Conservation (phyloP, 2,888 invertebrate genomes). For the Nomada ruficornis region DNA sequence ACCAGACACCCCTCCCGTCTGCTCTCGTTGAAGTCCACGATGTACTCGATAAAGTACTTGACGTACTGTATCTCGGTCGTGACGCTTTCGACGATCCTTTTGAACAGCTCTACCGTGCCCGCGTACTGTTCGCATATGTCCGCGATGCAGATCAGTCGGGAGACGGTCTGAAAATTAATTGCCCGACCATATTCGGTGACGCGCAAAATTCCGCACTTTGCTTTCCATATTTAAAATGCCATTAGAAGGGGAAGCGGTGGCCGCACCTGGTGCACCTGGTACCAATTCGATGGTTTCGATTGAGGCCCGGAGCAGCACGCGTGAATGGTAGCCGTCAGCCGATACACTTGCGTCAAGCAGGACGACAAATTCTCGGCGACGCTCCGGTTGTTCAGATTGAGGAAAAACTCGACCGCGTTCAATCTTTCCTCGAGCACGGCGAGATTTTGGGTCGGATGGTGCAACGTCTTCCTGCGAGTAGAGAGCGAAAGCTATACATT, state of each 20-base stretch:
- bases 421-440: conserved; percentile 87
- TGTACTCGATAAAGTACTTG: conserved; percentile 89
- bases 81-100: conserved; percentile 80
- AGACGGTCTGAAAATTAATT: conserved; percentile 69
- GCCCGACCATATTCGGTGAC: background rate
- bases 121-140: conserved; percentile 73
- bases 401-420: conserved; percentile 89
- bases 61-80: conserved; percentile 86
- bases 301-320: conserved; percentile 74
- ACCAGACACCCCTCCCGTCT: conserved; percentile 88
- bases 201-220: too few relatives aligned
- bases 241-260: too few relatives aligned
- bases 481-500: background rate
- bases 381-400: conserved; percentile 87
- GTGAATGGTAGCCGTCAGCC: conserved; percentile 70
- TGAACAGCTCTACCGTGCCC: conserved; percentile 66
- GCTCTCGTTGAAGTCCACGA: conserved; percentile 89
- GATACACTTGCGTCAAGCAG: conserved; percentile 72
- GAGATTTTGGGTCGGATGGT: conserved; percentile 89
- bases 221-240: too few relatives aligned
- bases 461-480: conserved; percentile 87
- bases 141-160: conserved; percentile 75
- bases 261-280: conserved; percentile 74
- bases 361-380: conserved; percentile 85
- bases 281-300: conserved; percentile 77